Evolutionary conservation across 2,888 invertebrate genomes (phyloP), one percentile per base, ranked within the genome.

Genomic region (Hofmannophila pseudospretella): DNA sequence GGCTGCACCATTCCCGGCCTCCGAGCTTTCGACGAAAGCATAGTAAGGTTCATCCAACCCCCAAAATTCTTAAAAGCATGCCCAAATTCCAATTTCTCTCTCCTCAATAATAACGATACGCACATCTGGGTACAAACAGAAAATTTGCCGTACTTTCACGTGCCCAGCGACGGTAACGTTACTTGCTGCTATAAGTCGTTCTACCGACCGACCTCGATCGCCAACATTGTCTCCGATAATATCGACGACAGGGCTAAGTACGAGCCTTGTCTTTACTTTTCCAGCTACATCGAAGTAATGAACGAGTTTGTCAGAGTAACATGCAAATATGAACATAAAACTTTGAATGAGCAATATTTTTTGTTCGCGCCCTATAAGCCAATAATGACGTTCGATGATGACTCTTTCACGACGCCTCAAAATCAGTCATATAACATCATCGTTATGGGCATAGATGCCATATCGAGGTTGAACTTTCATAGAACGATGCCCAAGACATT

Each of bases 401-500:
- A 67, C 38, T 39, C 46, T 5, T 47, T 45, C 9, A 65, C 51
- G 41, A 47, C 42, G 8, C 44, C 39, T 14, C 49, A 43, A 32
- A 74, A 68, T 51, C 52, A 64, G 45, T 58, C 69, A 1, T 80
- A 92, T 32, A 96, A 93, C 49, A 90, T 97, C 0, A 85, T 97
- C 44, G 81, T 97, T 20, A 74, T 97, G 44, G 97, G 97, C 5
- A 79, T 96, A 30, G 97, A 97, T 66, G 93, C 95, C 7, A 90
- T 97, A 14, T 97, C 97, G 0, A 89, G 96, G 50, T 80, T 95
- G 44, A 96, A 96, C 73, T 93, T 96, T 51, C 90, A 94, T 45
- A 89, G 97, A 29, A 94, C 94, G 54, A 93, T 97, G 93, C 93
- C 93, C 0, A 88, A 88, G 56, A 94, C 95, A 0, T 75, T 89